Evolutionary conservation across 2,888 invertebrate species (phyloP).

Genomic region (Gastracanthus pulcherrimus): DNA sequence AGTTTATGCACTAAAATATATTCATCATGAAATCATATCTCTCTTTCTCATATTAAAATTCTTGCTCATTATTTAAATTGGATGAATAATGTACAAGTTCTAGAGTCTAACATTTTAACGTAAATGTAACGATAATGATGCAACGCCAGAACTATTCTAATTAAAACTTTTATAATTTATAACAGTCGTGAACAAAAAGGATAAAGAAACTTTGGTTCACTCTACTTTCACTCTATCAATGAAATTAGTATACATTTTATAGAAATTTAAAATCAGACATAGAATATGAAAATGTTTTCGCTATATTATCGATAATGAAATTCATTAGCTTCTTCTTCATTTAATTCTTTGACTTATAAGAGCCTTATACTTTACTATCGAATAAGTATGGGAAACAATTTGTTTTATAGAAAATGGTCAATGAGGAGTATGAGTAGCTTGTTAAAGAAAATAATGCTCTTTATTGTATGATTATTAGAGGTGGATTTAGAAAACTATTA

Average conservation of each 20-base stretch:
- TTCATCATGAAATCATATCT: neutral
- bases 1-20: too few species aligned
- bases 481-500: too few species aligned
- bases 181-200: neutral
- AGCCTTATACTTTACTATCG: too few species aligned
- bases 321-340: too few species aligned
- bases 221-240: neutral
- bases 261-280: neutral
- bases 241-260: neutral
- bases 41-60: neutral
- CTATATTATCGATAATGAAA: neutral
- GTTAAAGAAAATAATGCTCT: too few species aligned
- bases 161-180: conserved; percentile 35
- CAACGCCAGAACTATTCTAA: neutral
- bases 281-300: neutral
- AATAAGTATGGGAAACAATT: too few species aligned
- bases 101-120: conserved; percentile 1
- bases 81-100: neutral
- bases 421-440: too few species aligned
- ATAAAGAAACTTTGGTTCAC: neutral
- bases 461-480: too few species aligned
- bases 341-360: too few species aligned
- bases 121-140: conserved; percentile 11
- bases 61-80: neutral
- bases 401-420: too few species aligned